phyloP scores from a whole-genome alignment of 2,888 invertebrate genomes.

The Blera fallax region DNA sequence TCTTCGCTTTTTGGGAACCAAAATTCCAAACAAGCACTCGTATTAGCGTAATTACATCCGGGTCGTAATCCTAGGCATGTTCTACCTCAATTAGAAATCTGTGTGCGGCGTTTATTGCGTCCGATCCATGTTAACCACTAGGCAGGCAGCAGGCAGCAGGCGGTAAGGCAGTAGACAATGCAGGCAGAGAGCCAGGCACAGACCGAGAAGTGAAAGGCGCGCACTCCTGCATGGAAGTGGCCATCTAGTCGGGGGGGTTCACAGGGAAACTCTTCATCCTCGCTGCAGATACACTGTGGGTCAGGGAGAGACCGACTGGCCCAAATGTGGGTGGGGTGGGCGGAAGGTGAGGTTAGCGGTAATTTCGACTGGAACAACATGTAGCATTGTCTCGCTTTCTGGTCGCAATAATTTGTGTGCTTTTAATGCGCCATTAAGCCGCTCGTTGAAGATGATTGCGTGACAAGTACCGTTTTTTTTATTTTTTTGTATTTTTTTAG shows the following conservation, averaged over 20 bases:
- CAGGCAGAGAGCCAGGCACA: neutral
- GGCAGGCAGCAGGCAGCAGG: slow-evolving; percentile 22
- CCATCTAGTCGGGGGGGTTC: slow-evolving; percentile 29
- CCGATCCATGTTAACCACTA: slow-evolving; percentile 35
- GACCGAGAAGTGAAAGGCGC: slow-evolving; percentile 44
- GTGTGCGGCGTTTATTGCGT: slow-evolving; percentile 36
- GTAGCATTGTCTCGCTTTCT: slow-evolving; percentile 27
- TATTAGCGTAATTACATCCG: slow-evolving; percentile 66
- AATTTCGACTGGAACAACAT: slow-evolving; percentile 44
- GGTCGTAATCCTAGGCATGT: slow-evolving; percentile 39
- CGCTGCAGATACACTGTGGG: neutral
- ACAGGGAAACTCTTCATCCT: slow-evolving; percentile 39
- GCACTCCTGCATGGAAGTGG: slow-evolving; percentile 27
- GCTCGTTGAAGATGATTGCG: slow-evolving; percentile 45
- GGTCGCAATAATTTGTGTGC: slow-evolving; percentile 28
- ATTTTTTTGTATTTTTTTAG: neutral
- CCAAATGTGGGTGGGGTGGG: neutral
- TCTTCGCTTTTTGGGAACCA: slow-evolving; percentile 4
- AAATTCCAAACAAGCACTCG: slow-evolving; percentile 28
- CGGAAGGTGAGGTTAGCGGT: slow-evolving; percentile 5
- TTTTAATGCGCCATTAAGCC: slow-evolving; percentile 25
- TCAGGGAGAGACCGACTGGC: neutral
- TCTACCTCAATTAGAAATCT: slow-evolving; percentile 42
- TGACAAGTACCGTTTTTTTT: neutral
- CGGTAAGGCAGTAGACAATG: too few species aligned